phyloP scores from a whole-genome alignment of 2,797 vertebrate genomes.

The Lepidocolaptes lacrymiger region DNA sequence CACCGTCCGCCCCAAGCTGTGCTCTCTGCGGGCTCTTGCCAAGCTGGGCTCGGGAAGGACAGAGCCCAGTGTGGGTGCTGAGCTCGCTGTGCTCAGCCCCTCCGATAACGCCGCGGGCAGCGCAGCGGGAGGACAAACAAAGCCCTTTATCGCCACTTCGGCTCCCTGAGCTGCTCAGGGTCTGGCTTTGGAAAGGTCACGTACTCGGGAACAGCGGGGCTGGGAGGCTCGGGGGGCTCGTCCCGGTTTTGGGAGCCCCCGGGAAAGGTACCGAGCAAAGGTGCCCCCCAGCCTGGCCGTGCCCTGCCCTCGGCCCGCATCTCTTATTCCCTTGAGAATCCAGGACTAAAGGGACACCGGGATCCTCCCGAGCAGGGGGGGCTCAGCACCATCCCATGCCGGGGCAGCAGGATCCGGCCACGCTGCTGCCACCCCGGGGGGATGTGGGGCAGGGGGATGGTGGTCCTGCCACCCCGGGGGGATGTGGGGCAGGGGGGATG shows the following conservation, averaged over 20 bases:
- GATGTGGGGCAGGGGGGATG: too few species aligned
- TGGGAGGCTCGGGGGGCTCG: fast-evolving
- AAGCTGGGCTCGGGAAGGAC: neutral
- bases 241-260: fast-evolving
- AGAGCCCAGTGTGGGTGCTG: neutral
- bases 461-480: too few species aligned
- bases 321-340: fast-evolving
- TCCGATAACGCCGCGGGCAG: slow-evolving; percentile 1
- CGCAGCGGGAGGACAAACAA: neutral
- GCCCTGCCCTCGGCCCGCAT: neutral
- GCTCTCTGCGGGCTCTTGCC: neutral
- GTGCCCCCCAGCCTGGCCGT: neutral
- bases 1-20: neutral
- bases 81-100: neutral
- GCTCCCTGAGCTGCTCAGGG: neutral
- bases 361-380: neutral
- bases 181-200: neutral
- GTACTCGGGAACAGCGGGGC: neutral
- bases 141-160: neutral
- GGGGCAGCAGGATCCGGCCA: neutral
- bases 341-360: fast-evolving
- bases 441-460: too few species aligned
- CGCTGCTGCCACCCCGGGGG: neutral
- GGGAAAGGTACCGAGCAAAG: neutral
- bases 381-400: neutral